Conservation (phyloP, 1,140 invertebrate genomes). For the Zaprionus davidi region DNA sequence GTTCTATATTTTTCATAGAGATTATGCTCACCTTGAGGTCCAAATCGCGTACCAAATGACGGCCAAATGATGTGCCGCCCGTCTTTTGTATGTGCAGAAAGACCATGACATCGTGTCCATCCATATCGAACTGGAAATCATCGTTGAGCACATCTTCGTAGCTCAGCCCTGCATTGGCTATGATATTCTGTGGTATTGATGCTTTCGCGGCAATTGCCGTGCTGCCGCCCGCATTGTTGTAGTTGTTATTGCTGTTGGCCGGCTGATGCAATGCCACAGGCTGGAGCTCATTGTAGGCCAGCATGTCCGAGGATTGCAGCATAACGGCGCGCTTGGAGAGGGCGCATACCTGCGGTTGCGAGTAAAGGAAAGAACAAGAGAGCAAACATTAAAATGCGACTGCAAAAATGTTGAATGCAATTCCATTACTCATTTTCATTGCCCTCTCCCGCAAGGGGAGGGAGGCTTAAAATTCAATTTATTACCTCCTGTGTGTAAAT, state of each 20-base stretch:
- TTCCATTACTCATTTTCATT: conserved; percentile 55
- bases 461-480: conserved; percentile 66
- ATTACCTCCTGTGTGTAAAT: conserved; percentile 58
- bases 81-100: conserved; percentile 99
- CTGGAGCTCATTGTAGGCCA: conserved; percentile 76
- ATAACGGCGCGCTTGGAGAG: conserved; percentile 87
- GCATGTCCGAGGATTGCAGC: conserved; percentile 77
- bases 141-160: conserved; percentile 94
- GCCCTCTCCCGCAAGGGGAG: neutral
- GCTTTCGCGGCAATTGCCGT: conserved; percentile 61
- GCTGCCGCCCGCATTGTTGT: conserved; percentile 59
- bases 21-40: conserved; percentile 88
- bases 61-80: conserved; percentile 95
- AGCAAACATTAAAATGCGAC: conserved; percentile 41
- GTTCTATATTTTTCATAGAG: neutral
- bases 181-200: conserved; percentile 77
- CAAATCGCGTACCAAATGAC: conserved; percentile 96
- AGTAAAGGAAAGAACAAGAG: conserved; percentile 21
- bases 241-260: conserved; percentile 52
- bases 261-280: conserved; percentile 56
- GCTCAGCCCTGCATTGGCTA: conserved; percentile 86
- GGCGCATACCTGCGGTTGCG: conserved; percentile 87
- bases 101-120: conserved; percentile 97
- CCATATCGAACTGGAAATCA: conserved; percentile 94
- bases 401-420: conserved; percentile 43